Evolutionary conservation across 2,797 vertebrate genomes (phyloP).

Genomic region (Chlorospingus flavigularis): DNA sequence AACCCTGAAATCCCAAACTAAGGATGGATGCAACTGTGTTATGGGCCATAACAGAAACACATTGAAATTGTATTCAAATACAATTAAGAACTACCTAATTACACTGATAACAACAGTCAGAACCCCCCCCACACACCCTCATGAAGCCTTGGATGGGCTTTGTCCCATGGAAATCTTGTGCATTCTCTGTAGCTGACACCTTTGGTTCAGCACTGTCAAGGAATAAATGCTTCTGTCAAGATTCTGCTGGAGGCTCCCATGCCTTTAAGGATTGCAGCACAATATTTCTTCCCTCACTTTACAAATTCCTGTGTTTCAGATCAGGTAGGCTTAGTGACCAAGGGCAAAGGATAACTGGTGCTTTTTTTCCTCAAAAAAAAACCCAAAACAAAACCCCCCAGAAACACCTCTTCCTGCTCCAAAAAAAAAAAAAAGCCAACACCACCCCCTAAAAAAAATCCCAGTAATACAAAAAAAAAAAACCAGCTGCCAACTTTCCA

Average conservation of each 20-base stretch:
- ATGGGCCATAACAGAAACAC: neutral
- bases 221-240: neutral
- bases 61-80: neutral
- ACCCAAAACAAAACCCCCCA: neutral
- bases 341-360: neutral
- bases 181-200: neutral
- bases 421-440: neutral
- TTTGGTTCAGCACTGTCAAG: neutral
- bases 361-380: neutral
- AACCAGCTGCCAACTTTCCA: neutral
- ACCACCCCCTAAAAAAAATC: neutral
- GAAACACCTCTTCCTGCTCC: accelerated
- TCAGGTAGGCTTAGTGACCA: neutral
- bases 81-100: neutral
- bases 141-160: neutral
- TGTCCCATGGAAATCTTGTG: neutral
- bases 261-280: neutral
- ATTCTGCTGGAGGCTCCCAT: neutral
- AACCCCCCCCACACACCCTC: neutral
- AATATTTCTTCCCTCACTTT: neutral
- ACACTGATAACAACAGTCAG: neutral
- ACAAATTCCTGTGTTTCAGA: neutral
- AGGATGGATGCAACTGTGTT: neutral
- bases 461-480: neutral
- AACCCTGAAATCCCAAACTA: neutral